Evolutionary conservation across 1,140 invertebrate species (phyloP).

Genomic region (Trachymyrmex septentrionalis): DNA sequence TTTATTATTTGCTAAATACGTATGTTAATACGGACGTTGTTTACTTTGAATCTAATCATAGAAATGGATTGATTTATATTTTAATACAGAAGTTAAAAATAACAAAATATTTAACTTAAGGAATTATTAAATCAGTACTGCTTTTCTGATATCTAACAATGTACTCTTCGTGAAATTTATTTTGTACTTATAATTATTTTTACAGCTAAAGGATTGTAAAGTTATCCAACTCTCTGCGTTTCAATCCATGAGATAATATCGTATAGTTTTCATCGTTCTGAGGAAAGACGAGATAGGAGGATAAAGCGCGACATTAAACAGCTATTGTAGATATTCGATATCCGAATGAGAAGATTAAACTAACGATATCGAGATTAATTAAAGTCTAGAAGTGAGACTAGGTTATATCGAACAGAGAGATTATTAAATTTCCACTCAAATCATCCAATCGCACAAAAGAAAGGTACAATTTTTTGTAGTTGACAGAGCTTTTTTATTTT

Average conservation of each 20-base stretch:
- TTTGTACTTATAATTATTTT: neutral
- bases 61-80: too few relatives aligned
- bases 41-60: too few relatives aligned
- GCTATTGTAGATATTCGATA: neutral
- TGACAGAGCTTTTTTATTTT: too few relatives aligned
- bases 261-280: neutral
- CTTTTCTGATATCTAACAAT: too few relatives aligned
- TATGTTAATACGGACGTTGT: too few relatives aligned
- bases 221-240: neutral
- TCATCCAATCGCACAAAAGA: too few relatives aligned
- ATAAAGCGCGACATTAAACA: neutral
- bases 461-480: too few relatives aligned
- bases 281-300: neutral
- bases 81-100: too few relatives aligned
- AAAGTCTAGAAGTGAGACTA: neutral
- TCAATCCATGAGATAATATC: neutral
- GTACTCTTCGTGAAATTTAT: neutral
- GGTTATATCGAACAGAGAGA: neutral
- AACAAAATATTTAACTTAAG: too few relatives aligned
- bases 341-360: neutral
- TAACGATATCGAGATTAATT: neutral
- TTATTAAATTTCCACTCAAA: too few relatives aligned
- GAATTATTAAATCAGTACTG: too few relatives aligned
- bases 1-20: too few relatives aligned
- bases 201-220: constrained; percentile 58